Base-by-base conservation (phyloP, 2,888 invertebrate genomes). In the Trichogramma evanescens region DNA sequence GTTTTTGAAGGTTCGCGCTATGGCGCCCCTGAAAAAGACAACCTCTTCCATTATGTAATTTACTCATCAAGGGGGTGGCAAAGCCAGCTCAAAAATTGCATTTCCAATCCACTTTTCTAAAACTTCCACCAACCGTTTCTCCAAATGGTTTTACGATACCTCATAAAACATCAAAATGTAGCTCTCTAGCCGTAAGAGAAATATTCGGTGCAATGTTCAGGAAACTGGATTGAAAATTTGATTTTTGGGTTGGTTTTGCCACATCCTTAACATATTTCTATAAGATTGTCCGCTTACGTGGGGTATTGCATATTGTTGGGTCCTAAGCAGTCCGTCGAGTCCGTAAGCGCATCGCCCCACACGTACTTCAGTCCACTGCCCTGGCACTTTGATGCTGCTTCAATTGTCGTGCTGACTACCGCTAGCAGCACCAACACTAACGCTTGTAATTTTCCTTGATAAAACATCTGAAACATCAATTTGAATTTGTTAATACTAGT, bases 221-320 rank as follows among this genome's bases (percentile, higher is more conserved):
- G 2, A 13, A 53, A 9, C 41, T 40, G 13, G 1, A 26, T 26
- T 26, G 3, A 26, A 26, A 3, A 26, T 26, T 26, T 1, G 3
- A 26, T 26, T 26, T 26, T 26, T 26, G 26, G 26, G 26, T 26
- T 26, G 26, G 26, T 26, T 26, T 26, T 26, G 3, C 26, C 3
- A 53, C 2, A 41, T 53, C 53, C n/a, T 9, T n/a, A 38, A 41
- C 8, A 53, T 39, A 9, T 46, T 26, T 26, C 3, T 26, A 26
- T 26, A 3, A 26, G 26, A 26, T 26, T 26, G n/a, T 7, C 4
- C 68, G 80, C 82, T 82, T 82, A 93, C 93, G 86, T 86, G 63
- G 93, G 93, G 81, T 93, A 94, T 57, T 89, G 88, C 68, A 84
- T 79, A 68, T 91, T 88, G 71, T 91, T 89, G 5, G 93, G 93